A percentile compares a stretch with the other conserved stretches of the same genome.
Conservation (phyloP, 2,888 invertebrate species). For the Chrysopilus asiliformis region DNA sequence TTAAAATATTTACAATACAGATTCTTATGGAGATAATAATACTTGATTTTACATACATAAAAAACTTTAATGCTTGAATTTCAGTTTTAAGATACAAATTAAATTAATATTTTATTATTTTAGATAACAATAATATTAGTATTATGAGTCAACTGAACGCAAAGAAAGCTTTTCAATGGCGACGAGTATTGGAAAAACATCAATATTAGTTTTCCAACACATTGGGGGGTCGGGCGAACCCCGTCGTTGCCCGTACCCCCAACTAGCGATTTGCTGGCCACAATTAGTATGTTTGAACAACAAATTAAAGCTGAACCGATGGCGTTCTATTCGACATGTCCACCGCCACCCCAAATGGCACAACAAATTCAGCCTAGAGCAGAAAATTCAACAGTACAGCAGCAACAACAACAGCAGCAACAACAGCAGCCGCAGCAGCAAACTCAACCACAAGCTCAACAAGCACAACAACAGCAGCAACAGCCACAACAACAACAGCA, state of each 20-base stretch:
- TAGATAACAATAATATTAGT: too few relatives aligned
- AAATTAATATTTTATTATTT: too few relatives aligned
- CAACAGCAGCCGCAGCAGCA: slow-evolving; percentile 23
- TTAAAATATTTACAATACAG: too few relatives aligned
- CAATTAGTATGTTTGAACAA: slow-evolving; percentile 54
- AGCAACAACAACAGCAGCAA: slow-evolving; percentile 37
- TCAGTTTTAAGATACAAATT: too few relatives aligned
- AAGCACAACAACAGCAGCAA: slow-evolving; percentile 36
- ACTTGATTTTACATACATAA: too few relatives aligned
- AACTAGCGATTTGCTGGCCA: slow-evolving; percentile 48
- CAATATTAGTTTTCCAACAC: slow-evolving; percentile 48
- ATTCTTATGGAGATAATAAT: too few relatives aligned
- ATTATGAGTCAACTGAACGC: slow-evolving; percentile 6
- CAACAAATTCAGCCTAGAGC: slow-evolving; percentile 13
- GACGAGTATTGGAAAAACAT: slow-evolving; percentile 11
- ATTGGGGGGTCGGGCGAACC: slow-evolving; percentile 49
- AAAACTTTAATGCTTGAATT: too few relatives aligned
- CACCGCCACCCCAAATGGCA: slow-evolving; percentile 24
- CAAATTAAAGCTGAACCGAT: slow-evolving; percentile 57
- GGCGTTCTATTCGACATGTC: slow-evolving; percentile 42
- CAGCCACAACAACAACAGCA: slow-evolving; percentile 36
- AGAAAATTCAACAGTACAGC: slow-evolving; percentile 23
- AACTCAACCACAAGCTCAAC: slow-evolving; percentile 23
- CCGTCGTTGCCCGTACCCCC: slow-evolving; percentile 49
- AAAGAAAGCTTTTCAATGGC: slow-evolving; percentile 12